These are phyloP conservation scores for Ceyx erithaca DNA, from an alignment of 2,797 vertebrate species.

Conservation along the genomic window DNA sequence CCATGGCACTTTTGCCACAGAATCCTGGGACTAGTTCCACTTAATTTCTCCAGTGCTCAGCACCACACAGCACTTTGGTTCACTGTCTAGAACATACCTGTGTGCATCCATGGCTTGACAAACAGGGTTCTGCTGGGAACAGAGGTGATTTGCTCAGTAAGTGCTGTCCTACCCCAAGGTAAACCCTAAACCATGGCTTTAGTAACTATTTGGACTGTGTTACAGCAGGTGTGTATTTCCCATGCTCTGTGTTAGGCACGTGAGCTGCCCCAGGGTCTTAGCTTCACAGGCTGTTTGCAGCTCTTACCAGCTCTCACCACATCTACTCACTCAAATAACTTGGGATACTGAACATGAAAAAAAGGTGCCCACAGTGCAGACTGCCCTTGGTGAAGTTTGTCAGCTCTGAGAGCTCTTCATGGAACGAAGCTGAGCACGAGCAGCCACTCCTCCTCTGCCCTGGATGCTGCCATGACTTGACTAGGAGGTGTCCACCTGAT, in stretches of 20 bases:
- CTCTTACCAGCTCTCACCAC: background rate
- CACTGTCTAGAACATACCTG: background rate
- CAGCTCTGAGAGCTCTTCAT: background rate
- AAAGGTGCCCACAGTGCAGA: background rate
- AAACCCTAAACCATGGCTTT: background rate
- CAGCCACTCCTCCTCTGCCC: background rate
- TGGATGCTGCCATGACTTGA: background rate
- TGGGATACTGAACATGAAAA: background rate
- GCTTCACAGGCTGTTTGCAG: background rate
- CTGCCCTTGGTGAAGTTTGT: background rate
- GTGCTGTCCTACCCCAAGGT: background rate
- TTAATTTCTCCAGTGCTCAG: background rate
- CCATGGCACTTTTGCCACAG: background rate
- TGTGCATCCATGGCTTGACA: background rate
- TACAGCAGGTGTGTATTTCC: background rate
- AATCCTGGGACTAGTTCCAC: background rate
- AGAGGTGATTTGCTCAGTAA: background rate
- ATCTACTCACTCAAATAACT: slow-evolving; percentile 1
- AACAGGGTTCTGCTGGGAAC: background rate
- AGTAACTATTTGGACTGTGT: slow-evolving; percentile 19
- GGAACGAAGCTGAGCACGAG: background rate
- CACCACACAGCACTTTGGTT: background rate
- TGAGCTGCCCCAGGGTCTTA: background rate
- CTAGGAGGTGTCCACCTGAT: background rate
- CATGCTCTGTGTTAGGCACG: background rate